phyloP scores from a whole-genome alignment of 1,140 invertebrate species.

The Monochamus saltuarius region DNA sequence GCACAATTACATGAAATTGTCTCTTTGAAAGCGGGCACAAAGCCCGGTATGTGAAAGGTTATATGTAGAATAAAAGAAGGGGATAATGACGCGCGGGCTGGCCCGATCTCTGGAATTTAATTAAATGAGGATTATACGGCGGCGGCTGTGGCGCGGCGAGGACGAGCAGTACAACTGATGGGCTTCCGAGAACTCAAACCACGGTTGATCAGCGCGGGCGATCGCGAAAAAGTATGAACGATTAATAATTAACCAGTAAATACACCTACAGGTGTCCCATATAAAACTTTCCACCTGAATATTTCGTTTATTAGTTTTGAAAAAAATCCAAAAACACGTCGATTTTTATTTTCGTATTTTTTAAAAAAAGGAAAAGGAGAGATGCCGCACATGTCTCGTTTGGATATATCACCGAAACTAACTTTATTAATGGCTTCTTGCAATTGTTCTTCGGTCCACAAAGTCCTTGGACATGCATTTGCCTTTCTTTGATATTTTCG shows the following conservation, averaged over 20 bases:
- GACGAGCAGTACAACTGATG: constrained; percentile 10
- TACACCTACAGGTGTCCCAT: constrained; percentile 17
- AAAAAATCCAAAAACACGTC: no score
- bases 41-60: constrained; percentile 48
- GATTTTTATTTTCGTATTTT: no score
- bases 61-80: constrained; percentile 51
- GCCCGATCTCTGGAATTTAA: constrained; percentile 49
- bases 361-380: no score
- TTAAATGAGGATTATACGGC: constrained; percentile 49
- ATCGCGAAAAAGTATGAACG: neutral
- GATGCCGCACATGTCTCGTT: no score
- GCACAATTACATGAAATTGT: constrained; percentile 47
- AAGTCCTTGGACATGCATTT: no score
- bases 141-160: neutral
- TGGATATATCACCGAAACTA: no score
- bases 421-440: no score
- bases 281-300: no score
- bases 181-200: constrained; percentile 12
- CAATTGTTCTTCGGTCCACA: no score
- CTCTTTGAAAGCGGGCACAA: constrained; percentile 43
- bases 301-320: no score
- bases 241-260: constrained; percentile 10
- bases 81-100: constrained; percentile 45
- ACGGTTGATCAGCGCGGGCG: neutral
- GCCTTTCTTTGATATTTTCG: no score